These are phyloP conservation scores for Cephonodes hylas DNA, from an alignment of 2,888 invertebrate genomes.

Conservation along the genomic window DNA sequence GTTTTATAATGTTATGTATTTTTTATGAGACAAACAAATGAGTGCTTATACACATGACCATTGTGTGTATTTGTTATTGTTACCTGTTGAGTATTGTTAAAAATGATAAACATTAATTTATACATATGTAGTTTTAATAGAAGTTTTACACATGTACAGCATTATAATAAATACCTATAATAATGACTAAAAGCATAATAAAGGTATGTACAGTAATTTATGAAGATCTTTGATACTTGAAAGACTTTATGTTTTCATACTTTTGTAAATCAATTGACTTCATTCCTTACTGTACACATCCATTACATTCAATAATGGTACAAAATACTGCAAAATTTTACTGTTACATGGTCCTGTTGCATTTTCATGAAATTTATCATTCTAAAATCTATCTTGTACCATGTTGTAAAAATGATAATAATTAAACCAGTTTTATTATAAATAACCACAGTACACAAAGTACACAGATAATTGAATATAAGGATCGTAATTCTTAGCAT, in stretches of 20 bases:
- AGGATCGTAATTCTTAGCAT: not conserved
- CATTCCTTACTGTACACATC: not conserved
- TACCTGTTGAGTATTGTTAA: no score
- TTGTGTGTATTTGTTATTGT: not conserved
- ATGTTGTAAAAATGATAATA: no score
- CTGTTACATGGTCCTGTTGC: not conserved
- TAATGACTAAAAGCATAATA: constrained; percentile 39
- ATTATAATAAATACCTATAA: constrained; percentile 41
- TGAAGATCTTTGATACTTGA: constrained; percentile 11
- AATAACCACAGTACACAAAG: not conserved
- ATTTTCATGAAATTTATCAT: not conserved
- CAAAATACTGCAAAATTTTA: constrained; percentile 32
- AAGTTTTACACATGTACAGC: constrained; percentile 18
- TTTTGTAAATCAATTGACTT: not conserved
- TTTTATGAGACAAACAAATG: not conserved
- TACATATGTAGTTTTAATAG: constrained; percentile 12
- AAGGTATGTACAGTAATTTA: constrained; percentile 31
- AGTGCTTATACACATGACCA: not conserved
- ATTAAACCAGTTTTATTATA: not conserved
- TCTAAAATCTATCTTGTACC: not conserved
- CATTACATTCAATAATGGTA: constrained; percentile 20
- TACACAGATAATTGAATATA: not conserved
- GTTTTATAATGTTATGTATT: not conserved
- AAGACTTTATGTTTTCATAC: not conserved
- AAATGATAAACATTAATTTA: constrained; percentile 2